Percentiles rank a stretch among this genome's conserved stretches.
These are phyloP conservation scores for Tillus elongatus DNA, from an alignment of 2,888 invertebrate species.

Conservation along the genomic window DNA sequence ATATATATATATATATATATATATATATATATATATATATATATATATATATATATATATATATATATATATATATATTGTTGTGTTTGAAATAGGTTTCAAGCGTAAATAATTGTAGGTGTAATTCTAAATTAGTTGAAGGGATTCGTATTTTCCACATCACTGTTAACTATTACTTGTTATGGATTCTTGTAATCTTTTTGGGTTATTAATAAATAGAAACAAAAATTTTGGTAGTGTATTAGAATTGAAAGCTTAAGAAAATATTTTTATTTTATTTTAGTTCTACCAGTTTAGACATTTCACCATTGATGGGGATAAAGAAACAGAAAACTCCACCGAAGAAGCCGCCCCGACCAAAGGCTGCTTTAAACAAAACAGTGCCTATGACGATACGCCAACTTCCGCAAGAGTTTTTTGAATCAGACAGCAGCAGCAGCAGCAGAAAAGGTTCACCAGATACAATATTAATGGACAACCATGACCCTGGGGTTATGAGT, in stretches of 20 bases:
- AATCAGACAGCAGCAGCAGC: slow-evolving; percentile 33
- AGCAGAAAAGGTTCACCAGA: slow-evolving; percentile 32
- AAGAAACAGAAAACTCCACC: slow-evolving; percentile 31
- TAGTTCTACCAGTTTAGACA: slow-evolving; percentile 35
- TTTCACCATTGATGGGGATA: slow-evolving; percentile 36
- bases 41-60: no score
- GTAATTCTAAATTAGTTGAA: no score
- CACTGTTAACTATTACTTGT: no score
- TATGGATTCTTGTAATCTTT: no score
- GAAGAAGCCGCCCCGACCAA: slow-evolving; percentile 31
- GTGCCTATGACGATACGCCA: slow-evolving; percentile 29
- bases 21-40: no score
- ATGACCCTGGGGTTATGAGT: slow-evolving; percentile 37
- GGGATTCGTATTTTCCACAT: no score
- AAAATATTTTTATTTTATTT: slow-evolving; percentile 14
- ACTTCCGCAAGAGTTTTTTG: slow-evolving; percentile 29
- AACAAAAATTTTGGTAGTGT: not conserved
- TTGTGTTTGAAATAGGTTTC: no score
- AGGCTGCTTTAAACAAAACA: slow-evolving; percentile 36
- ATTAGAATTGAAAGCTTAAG: not conserved
- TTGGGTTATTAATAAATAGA: slow-evolving; percentile 11
- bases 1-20: no score
- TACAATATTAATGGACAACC: slow-evolving; percentile 26
- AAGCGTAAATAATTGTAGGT: no score
- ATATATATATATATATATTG: no score